Evolutionary conservation across 2,888 invertebrate species (phyloP).

Genomic region (Cylloceria caligata): DNA sequence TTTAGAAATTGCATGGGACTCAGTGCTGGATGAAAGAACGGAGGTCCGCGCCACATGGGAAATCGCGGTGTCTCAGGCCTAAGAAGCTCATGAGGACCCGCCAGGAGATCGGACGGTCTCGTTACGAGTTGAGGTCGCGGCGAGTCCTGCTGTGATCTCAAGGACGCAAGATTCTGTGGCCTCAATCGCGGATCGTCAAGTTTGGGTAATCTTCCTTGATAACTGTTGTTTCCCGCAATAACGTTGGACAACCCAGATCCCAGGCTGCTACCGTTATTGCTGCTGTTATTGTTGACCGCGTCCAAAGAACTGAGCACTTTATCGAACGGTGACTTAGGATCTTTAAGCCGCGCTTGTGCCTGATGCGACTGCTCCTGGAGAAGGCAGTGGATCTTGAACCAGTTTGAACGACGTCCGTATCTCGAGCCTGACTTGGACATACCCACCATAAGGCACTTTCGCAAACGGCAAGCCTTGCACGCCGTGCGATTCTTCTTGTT

Average conservation of each 20-base stretch:
- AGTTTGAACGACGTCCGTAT: conserved; percentile 95
- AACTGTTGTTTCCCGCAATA: conserved; percentile 71
- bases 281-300: conserved; percentile 78
- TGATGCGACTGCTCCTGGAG: conserved; percentile 86
- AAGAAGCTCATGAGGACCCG: conserved; percentile 77
- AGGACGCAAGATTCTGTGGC: conserved; percentile 72
- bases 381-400: conserved; percentile 95
- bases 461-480: conserved; percentile 94
- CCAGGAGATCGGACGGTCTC: conserved; percentile 73
- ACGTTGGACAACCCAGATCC: conserved; percentile 70
- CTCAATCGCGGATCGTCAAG: conserved; percentile 73
- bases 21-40: conserved; percentile 80
- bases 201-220: conserved; percentile 75
- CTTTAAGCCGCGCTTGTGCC: conserved; percentile 78
- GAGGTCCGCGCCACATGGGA: conserved; percentile 80
- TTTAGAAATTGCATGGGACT: conserved; percentile 81
- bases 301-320: conserved; percentile 80
- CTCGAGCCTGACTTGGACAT: conserved; percentile 97
- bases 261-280: conserved; percentile 67
- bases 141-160: conserved; percentile 73
- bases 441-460: conserved; percentile 94
- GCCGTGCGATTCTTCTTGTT: conserved; percentile 97
- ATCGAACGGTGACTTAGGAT: conserved; percentile 79
- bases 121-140: conserved; percentile 69
- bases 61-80: conserved; percentile 81